These are phyloP conservation scores for Cnemophilus loriae DNA, from an alignment of 2,113 vertebrate genomes.

Conservation along the genomic window DNA sequence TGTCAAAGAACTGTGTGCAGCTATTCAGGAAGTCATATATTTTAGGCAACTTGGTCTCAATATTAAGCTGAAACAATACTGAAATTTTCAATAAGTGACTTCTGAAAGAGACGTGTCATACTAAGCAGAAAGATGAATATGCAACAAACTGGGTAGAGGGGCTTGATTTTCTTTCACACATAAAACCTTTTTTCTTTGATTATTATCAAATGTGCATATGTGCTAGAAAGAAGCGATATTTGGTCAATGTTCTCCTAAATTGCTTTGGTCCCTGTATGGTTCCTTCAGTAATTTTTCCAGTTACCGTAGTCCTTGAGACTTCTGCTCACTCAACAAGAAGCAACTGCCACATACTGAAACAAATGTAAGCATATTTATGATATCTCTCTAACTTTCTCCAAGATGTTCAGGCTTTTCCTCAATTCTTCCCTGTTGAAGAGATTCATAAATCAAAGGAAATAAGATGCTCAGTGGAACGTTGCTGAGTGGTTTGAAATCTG, in stretches of 20 bases:
- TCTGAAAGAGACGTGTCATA: not conserved
- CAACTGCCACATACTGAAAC: not conserved
- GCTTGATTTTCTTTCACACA: not conserved
- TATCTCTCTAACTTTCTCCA: not conserved
- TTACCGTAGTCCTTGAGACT: not conserved
- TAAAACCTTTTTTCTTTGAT: not conserved
- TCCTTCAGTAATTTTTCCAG: not conserved
- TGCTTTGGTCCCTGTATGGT: not conserved
- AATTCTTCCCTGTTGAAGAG: not conserved
- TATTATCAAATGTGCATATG: not conserved
- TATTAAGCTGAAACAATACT: not conserved
- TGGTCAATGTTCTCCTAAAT: not conserved
- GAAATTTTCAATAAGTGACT: not conserved
- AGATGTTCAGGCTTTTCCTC: not conserved
- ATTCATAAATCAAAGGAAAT: not conserved
- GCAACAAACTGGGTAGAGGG: not conserved
- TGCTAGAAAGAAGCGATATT: not conserved
- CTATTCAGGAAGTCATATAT: slow-evolving; percentile 55
- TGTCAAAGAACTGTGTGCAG: slow-evolving; percentile 22
- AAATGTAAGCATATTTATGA: not conserved
- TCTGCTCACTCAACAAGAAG: not conserved
- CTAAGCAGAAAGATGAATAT: not conserved
- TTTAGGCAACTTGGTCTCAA: slow-evolving; percentile 3
- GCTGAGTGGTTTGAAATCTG: not conserved
- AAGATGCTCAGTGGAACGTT: not conserved